Conservation (phyloP, 2,113 vertebrate species). For the human region DNA sequence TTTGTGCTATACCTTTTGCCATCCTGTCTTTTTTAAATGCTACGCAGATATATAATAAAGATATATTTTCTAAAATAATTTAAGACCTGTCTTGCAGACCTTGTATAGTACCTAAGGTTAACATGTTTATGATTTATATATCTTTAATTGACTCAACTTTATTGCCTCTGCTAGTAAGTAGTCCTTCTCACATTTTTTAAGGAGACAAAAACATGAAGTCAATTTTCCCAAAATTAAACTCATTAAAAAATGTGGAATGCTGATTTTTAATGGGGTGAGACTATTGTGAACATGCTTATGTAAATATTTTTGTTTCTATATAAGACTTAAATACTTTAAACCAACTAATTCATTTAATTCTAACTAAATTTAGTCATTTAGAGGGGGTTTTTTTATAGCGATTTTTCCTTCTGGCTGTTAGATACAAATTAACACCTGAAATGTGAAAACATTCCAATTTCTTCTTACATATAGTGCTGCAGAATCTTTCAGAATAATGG, state of each 20-base stretch:
- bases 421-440: not conserved
- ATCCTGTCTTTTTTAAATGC: not conserved
- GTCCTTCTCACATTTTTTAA: not conserved
- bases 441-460: constrained; percentile 14
- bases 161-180: not conserved
- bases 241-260: not conserved
- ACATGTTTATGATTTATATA: not conserved
- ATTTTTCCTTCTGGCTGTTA: not conserved
- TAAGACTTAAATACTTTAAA: not conserved
- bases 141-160: constrained; percentile 3
- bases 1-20: not conserved
- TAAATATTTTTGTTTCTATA: not conserved
- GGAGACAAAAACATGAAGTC: not conserved
- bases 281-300: not conserved
- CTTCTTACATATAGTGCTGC: not conserved
- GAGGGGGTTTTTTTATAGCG: not conserved
- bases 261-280: not conserved
- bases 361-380: not conserved
- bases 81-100: not conserved
- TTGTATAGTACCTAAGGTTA: not conserved
- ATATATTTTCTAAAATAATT: not conserved
- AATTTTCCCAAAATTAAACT: constrained; percentile 24
- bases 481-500: not conserved
- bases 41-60: not conserved
- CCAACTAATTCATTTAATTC: constrained; percentile 20